Evolutionary conservation across 2,113 vertebrate species (phyloP).

Genomic region (Ophiodon elongatus): DNA sequence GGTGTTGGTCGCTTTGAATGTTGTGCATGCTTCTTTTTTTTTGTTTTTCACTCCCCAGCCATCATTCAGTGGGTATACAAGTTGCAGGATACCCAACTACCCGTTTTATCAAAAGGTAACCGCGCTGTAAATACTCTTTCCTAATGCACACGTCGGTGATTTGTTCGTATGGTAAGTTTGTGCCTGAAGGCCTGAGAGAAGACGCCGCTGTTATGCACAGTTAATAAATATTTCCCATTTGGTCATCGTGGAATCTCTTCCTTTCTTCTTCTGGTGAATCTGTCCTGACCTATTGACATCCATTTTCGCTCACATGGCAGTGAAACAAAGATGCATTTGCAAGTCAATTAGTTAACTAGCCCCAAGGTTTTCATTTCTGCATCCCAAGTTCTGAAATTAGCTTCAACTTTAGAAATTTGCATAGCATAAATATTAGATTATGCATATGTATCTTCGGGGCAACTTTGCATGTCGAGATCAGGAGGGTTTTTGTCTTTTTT

Average conservation of each 20-base stretch:
- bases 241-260: conserved; percentile 16
- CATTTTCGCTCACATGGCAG: conserved; percentile 55
- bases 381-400: conserved; percentile 74
- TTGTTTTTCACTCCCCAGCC: not conserved
- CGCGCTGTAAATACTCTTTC: too few species aligned
- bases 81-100: not conserved
- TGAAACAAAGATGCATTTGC: conserved; percentile 75
- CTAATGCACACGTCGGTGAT: not conserved
- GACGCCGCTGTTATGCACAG: not conserved
- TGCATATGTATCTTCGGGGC: conserved; percentile 55
- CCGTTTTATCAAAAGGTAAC: not conserved
- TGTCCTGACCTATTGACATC: conserved; percentile 75
- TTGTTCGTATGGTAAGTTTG: not conserved
- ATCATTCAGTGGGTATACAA: not conserved
- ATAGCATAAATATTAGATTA: conserved; percentile 79
- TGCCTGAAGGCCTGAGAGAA: not conserved
- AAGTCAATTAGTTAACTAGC: conserved; percentile 78
- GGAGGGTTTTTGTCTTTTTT: conserved; percentile 23
- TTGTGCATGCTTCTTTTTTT: not conserved
- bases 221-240: not conserved
- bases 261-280: conserved; percentile 14
- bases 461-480: conserved; percentile 43
- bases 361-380: conserved; percentile 64
- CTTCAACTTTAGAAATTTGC: conserved; percentile 65
- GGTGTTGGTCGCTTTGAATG: not conserved